A percentile compares a stretch with the other conserved stretches of the same genome.
These are phyloP conservation scores for Pteropus rufus DNA, from an alignment of 2,797 vertebrate species.

Conservation along the genomic window DNA sequence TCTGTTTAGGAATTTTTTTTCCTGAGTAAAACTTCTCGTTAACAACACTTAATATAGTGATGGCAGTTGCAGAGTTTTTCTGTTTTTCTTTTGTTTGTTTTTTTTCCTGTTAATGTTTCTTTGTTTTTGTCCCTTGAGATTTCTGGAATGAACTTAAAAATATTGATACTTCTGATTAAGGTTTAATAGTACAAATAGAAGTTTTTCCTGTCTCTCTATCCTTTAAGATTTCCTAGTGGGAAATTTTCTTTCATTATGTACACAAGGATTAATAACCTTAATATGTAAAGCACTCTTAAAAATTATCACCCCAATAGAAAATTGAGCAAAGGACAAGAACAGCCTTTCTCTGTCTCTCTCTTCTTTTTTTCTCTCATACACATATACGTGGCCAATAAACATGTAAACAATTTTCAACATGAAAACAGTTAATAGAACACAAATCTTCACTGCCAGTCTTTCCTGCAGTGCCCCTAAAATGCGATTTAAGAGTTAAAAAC, in stretches of 20 bases:
- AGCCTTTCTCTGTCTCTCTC: background rate
- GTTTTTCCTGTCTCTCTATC: background rate
- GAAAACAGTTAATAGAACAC: background rate
- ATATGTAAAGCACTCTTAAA: conserved; percentile 1
- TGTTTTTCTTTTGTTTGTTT: background rate
- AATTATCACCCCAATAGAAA: background rate
- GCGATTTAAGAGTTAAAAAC: background rate
- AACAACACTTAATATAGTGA: background rate
- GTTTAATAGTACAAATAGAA: background rate
- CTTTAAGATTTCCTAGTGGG: background rate
- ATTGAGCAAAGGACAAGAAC: background rate
- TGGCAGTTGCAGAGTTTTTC: background rate
- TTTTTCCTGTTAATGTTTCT: background rate
- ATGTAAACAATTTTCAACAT: background rate
- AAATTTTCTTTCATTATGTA: background rate
- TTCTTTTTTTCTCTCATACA: background rate
- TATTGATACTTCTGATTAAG: conserved; percentile 18
- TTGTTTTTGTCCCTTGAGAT: conserved; percentile 30
- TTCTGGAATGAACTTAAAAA: conserved; percentile 23
- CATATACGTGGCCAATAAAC: background rate
- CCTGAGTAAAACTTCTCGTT: background rate
- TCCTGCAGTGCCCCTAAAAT: background rate
- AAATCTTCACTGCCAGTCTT: background rate
- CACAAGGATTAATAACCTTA: background rate
- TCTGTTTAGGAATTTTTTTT: background rate